Base-by-base conservation (phyloP, 2,113 vertebrate species). In the Sisor rabdophorus region DNA sequence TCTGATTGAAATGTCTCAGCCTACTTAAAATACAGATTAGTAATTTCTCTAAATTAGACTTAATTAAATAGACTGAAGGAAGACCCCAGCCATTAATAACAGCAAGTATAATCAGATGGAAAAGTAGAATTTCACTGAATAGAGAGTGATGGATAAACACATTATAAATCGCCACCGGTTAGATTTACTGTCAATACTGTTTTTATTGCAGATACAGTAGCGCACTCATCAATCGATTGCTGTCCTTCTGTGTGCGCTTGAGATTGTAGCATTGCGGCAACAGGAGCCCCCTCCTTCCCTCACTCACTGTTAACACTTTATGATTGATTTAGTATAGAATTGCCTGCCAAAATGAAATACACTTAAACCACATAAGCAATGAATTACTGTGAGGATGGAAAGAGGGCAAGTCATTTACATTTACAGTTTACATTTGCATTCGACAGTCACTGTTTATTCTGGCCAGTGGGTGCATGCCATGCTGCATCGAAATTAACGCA, bases 211-310 rank as follows among this genome's bases (percentile, higher is more conserved):
- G 58, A 61, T 74, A 28, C 24, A n/a, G 58, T 50, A 52, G 56
- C 71, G n/a, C 11, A 52, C 22, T 28, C 15, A 61, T 74, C 24
- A 52, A 50, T 61, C 58, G 11, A 68, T 65, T 13, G 55, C 55
- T 71, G 56, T 59, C 50, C 50, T 63, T 47, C 76, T 71, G 50
- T 75, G 73, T 61, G 56, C 69, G 73, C 19, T 64, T 26, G 30
- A 55, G 58, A 76, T 15, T 80, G 73, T 64, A 65, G 73, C 79
- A 76, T 26, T 48, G 73, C 50, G n/a, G 76, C 67, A 71, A 71
- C 76, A 77, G 74, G 40, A 28, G 16, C 12, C 30, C 20, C 11
- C 24, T 22, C 61, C 73, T 60, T 69, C 26, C 48, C 47, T 69
- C 7, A 2, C 47, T 30, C 13, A 2, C 40, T n/a, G 58, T 68